Conservation (phyloP, 2,888 invertebrate genomes). For the Rhodophaea formosa region DNA sequence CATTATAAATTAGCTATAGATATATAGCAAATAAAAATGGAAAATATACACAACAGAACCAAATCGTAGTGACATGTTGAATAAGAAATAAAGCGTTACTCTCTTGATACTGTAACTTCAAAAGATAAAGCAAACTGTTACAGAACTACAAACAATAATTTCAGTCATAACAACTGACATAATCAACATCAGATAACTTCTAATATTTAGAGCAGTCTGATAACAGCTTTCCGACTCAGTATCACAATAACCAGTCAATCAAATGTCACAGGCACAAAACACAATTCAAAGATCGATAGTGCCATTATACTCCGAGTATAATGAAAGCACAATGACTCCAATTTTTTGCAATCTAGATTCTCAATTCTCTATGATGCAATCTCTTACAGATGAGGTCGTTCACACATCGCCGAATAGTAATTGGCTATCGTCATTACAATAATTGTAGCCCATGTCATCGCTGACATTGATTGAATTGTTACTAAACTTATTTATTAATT, state of each 20-base stretch:
- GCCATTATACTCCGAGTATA: conserved; percentile 29
- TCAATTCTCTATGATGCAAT: conserved; percentile 29
- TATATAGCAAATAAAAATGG: too few species aligned
- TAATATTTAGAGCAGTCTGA: conserved; percentile 1
- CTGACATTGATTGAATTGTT: conserved; percentile 13
- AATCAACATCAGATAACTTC: conserved; percentile 1
- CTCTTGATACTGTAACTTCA: background rate
- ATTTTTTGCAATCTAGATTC: conserved; percentile 26
- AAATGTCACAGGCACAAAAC: conserved; percentile 16
- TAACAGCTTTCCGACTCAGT: background rate
- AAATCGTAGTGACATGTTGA: background rate
- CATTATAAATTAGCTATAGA: too few species aligned
- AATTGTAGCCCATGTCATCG: conserved; percentile 18
- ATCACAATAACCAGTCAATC: conserved; percentile 17
- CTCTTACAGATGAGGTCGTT: conserved; percentile 26
- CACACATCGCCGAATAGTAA: conserved; percentile 26
- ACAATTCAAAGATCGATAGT: conserved; percentile 25
- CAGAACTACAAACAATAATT: background rate
- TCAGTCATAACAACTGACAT: background rate
- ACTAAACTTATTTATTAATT: conserved; percentile 5
- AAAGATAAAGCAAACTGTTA: conserved; percentile 1
- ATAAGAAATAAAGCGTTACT: background rate
- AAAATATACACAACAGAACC: too few species aligned
- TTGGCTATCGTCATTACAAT: conserved; percentile 24
- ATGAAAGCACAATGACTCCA: conserved; percentile 27